Evolutionary conservation across 2,797 vertebrate species (phyloP).

Genomic region (Babyrousa celebensis): DNA sequence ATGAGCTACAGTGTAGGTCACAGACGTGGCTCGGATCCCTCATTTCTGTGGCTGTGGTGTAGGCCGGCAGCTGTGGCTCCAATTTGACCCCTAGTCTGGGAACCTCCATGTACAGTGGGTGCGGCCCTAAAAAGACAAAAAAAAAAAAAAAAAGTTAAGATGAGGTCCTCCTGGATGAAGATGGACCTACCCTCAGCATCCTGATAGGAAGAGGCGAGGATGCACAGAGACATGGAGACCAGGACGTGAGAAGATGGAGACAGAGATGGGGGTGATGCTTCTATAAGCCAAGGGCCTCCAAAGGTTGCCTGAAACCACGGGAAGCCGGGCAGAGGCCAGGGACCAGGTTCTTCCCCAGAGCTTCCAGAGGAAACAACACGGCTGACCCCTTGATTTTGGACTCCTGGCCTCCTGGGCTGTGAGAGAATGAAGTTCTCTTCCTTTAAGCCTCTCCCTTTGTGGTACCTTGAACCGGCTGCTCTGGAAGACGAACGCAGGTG

Average conservation of each 20-base stretch:
- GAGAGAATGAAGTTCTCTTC: background rate
- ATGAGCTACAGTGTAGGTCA: too few species aligned
- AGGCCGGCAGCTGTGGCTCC: too few species aligned
- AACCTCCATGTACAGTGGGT: too few species aligned
- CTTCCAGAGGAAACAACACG: too few species aligned
- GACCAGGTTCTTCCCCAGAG: rapidly evolving
- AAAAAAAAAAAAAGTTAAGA: too few species aligned
- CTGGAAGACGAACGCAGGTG: rapidly evolving
- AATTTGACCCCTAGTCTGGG: too few species aligned
- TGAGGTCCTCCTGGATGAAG: too few species aligned
- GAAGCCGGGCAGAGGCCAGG: rapidly evolving
- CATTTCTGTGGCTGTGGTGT: too few species aligned
- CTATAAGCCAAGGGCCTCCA: background rate
- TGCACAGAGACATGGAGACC: too few species aligned
- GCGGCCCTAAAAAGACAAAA: too few species aligned
- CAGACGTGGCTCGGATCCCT: too few species aligned
- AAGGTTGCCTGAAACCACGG: background rate
- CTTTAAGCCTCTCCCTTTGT: rapidly evolving
- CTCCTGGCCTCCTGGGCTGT: rapidly evolving
- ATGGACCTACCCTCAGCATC: background rate
- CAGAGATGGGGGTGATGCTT: rapidly evolving
- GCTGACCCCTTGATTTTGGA: rapidly evolving
- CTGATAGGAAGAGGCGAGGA: background rate
- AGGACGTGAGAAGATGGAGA: background rate
- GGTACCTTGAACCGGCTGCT: rapidly evolving